Base-by-base conservation (phyloP, 2,797 vertebrate genomes). In the Pelochelys cantorii region DNA sequence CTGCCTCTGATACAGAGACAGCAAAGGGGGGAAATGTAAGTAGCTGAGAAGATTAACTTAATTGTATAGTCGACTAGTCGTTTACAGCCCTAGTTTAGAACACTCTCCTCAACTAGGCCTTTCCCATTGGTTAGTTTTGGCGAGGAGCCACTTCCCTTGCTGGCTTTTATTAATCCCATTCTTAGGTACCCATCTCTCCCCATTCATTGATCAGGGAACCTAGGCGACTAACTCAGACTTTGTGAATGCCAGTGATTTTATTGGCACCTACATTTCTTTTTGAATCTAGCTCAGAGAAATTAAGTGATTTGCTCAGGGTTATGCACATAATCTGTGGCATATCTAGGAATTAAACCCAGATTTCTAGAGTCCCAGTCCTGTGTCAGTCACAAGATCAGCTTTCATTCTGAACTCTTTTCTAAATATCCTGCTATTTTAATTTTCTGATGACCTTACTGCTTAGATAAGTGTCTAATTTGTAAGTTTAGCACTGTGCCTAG, bases 401-500 rank as follows among this genome's bases (percentile, higher is more conserved):
- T 94, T 79, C 65, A 6, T 29, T 83, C 87, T 2, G 1, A 84
- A 81, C 86, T 92, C 89, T 93, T 93, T n/a, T 83, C 4, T 85
- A 82, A 92, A 5, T 1, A 83, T 52, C 4, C 81, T 85, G 89
- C 92, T 60, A n/a, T 83, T 78, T 80, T 89, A 68, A 68, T 34
- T 68, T n/a, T 68, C 42, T 68, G 62, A 68, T 34, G 62, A 34
- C 17, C 17, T 7, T 4, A 81, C 79, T 0, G 0, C 78, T 93
- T 0, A 1, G 86, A 57, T 86, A 81, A 87, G 23, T 77, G 22
- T 60, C n/a, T 4, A 42, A 85, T 37, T 88, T 84, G 94, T 95
- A 95, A 90, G 95, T 96, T 95, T 95, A 95, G 93, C 94, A 93
- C 78, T 83, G 80, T 92, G 86, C 81, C 86, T 93, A 52, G 89